Conservation (phyloP, 1,140 invertebrate genomes). For the Zaprionus camerounensis region DNA sequence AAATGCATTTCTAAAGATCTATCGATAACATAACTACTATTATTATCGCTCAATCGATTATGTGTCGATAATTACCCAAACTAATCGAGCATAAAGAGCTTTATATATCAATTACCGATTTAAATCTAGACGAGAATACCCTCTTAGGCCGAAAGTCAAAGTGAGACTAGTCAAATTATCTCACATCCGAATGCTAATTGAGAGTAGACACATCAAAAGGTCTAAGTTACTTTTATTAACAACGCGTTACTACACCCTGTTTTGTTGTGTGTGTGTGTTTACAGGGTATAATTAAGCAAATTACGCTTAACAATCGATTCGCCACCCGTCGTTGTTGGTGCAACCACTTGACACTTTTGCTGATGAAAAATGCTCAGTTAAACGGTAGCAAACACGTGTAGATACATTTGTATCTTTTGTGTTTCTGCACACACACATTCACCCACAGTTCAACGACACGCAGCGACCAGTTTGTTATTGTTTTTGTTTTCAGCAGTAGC, state of each 20-base stretch:
- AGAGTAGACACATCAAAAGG: neutral
- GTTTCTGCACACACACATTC: slow-evolving; percentile 17
- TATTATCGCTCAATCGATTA: neutral
- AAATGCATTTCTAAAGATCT: neutral
- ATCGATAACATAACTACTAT: neutral
- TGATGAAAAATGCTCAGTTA: slow-evolving; percentile 55
- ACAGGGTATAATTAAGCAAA: slow-evolving; percentile 20
- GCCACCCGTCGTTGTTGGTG: slow-evolving; percentile 17
- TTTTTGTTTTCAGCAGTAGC: slow-evolving; percentile 7
- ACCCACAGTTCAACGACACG: slow-evolving; percentile 66
- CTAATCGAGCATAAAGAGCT: no score
- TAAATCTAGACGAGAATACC: neutral
- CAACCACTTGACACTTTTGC: slow-evolving; percentile 61
- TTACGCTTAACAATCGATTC: slow-evolving; percentile 9
- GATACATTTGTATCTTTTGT: slow-evolving; percentile 72
- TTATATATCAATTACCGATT: neutral
- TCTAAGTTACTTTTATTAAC: neutral
- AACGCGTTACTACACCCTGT: slow-evolving; percentile 13
- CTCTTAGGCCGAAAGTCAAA: neutral
- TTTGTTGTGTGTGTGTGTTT: slow-evolving; percentile 18
- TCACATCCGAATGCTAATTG: neutral
- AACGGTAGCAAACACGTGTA: slow-evolving; percentile 66
- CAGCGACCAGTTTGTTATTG: slow-evolving; percentile 55
- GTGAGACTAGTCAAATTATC: neutral
- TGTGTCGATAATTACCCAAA: no score